Base-by-base conservation (phyloP, 2,113 vertebrate species). In the Tenrec ecaudatus region DNA sequence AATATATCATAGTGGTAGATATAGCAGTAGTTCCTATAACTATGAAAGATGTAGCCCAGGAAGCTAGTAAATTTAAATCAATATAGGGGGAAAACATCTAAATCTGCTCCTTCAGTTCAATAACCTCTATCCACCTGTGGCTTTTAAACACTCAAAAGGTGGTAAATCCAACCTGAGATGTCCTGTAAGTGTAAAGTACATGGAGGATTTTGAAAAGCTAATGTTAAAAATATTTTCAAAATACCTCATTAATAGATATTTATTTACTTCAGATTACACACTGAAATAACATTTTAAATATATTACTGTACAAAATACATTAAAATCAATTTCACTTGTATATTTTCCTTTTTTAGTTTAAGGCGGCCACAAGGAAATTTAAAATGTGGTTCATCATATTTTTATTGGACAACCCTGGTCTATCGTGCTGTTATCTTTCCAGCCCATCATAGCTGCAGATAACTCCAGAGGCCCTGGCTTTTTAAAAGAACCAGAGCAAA, bases 401-500 rank as follows among this genome's bases (percentile, higher is more conserved):
- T 69, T n/a, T 69, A 57, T 36, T 89, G 9, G 12, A 47, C 25
- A 33, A 31, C 38, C 58, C 17, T 40, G 10, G 3, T 43, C 43
- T 84, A 57, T 62, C 88, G 36, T 78, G 71, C 57, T 68, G 78
- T 53, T 20, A 86, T 25, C 31, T 64, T 16, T 23, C 12, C 57
- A 29, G 6, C 4, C 58, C 16, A 79, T 64, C 36, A 31, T 23
- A 92, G 76, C 47, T 40, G 12, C 27, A 86, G 53, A 62, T 64
- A 36, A 16, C 16, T 82, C 71, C 82, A 27, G 23, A 43, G 23
- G 33, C 84, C n/a, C 17, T 69, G 64, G 25, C 31, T 86, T 95
- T 92, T 89, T 57, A 82, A 82, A 86, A 40, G 40, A 93, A 19
- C 23, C 25, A 58, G n/a, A 78, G 19, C n/a, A 43, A 19, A 91